Evolutionary conservation across 1,140 invertebrate species (phyloP).

Genomic region (Caenorhabditis brenneri): DNA sequence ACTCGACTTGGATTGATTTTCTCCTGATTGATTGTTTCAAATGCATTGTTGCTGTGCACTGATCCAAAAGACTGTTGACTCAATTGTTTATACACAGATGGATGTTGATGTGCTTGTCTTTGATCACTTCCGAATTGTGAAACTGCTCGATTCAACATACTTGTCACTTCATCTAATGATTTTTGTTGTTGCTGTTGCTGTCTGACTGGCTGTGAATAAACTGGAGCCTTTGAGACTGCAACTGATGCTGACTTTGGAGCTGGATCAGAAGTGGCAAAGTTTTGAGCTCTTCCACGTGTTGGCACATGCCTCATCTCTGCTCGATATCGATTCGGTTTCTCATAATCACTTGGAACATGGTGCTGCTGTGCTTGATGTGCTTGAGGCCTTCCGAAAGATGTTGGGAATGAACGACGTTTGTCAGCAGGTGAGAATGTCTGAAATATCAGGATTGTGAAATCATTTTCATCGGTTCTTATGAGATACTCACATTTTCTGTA

Average conservation of each 20-base stretch:
- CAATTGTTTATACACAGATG: slow-evolving; percentile 13
- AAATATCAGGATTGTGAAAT: not conserved
- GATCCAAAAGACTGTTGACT: slow-evolving; percentile 19
- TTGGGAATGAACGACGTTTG: slow-evolving; percentile 66
- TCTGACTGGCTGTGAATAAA: slow-evolving; percentile 13
- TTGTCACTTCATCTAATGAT: slow-evolving; percentile 49
- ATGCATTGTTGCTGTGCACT: slow-evolving; percentile 53
- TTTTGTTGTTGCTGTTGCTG: slow-evolving; percentile 28
- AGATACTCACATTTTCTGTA: slow-evolving; percentile 57
- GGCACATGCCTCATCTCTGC: slow-evolving; percentile 9
- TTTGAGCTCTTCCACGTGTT: slow-evolving; percentile 39
- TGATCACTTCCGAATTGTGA: slow-evolving; percentile 9
- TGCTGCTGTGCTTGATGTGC: slow-evolving; percentile 3
- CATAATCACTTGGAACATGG: slow-evolving; percentile 10
- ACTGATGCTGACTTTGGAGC: not conserved
- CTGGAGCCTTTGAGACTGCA: not conserved
- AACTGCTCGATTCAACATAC: slow-evolving; percentile 45
- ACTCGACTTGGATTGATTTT: slow-evolving; percentile 65
- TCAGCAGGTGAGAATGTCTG: slow-evolving; percentile 49
- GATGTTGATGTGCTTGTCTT: slow-evolving; percentile 38
- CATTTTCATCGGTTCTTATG: not conserved
- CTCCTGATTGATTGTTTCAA: slow-evolving; percentile 69
- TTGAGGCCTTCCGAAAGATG: slow-evolving; percentile 40
- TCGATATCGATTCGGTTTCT: slow-evolving; percentile 21
- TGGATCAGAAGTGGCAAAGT: not conserved